These are phyloP conservation scores for Chlamydotis undulata DNA, from an alignment of 2,113 vertebrate genomes.

Conservation along the genomic window DNA sequence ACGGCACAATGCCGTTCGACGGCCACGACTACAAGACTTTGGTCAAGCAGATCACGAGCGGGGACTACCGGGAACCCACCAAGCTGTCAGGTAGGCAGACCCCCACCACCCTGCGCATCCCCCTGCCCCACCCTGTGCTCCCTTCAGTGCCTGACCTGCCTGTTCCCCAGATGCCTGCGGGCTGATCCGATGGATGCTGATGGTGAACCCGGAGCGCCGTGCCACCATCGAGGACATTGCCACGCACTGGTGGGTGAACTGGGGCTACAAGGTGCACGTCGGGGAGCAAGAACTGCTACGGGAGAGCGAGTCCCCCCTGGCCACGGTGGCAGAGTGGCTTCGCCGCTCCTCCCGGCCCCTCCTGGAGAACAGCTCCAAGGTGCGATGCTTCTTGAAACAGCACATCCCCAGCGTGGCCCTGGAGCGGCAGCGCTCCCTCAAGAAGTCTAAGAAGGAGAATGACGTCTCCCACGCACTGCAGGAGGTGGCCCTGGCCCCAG, in stretches of 20 bases:
- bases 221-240: constrained; percentile 94
- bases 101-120: accelerated
- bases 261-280: constrained; percentile 84
- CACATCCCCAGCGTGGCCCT: constrained; percentile 65
- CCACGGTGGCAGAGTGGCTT: constrained; percentile 86
- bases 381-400: constrained; percentile 89
- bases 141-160: background rate
- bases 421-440: constrained; percentile 90
- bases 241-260: constrained; percentile 98
- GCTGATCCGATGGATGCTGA: constrained; percentile 96
- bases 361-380: constrained; percentile 89
- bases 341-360: constrained; percentile 89
- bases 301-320: constrained; percentile 68
- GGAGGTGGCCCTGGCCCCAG: constrained; percentile 1
- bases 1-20: constrained; percentile 95
- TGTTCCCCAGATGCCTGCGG: constrained; percentile 89
- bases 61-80: constrained; percentile 88
- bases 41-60: constrained; percentile 91
- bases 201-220: constrained; percentile 94
- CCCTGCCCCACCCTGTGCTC: accelerated
- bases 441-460: constrained; percentile 92
- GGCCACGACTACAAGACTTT: constrained; percentile 88
- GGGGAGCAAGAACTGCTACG: constrained; percentile 74
- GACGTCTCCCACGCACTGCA: constrained; percentile 83
- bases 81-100: constrained; percentile 85